Evolutionary conservation across 2,888 invertebrate species (phyloP).

Genomic region (Ceraclea dissimilis): DNA sequence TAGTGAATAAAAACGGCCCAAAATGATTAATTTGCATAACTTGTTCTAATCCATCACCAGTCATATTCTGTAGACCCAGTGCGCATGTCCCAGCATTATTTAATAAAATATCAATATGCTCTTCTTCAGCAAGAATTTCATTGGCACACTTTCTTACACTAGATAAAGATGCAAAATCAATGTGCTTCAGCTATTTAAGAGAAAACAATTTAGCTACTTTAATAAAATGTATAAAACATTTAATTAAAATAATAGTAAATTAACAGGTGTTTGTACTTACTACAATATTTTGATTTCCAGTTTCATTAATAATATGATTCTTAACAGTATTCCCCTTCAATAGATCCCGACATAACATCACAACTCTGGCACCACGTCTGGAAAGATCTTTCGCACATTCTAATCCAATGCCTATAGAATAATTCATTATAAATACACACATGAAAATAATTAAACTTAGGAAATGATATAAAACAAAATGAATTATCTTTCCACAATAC

Average conservation of each 20-base stretch:
- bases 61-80: conserved; percentile 40
- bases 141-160: conserved; percentile 52
- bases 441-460: neutral
- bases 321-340: conserved; percentile 37
- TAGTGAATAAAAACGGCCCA: conserved; percentile 64
- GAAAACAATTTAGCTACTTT: neutral
- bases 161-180: conserved; percentile 42
- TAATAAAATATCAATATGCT: conserved; percentile 48
- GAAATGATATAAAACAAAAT: neutral
- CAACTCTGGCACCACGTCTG: conserved; percentile 44
- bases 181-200: conserved; percentile 20
- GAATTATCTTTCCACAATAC: neutral
- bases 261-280: conserved; percentile 8
- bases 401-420: conserved; percentile 41
- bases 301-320: conserved; percentile 36
- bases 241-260: too few relatives aligned
- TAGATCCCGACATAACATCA: conserved; percentile 45
- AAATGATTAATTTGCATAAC: conserved; percentile 67
- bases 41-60: conserved; percentile 59
- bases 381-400: conserved; percentile 48
- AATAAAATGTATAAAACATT: too few relatives aligned
- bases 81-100: conserved; percentile 53
- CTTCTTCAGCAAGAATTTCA: conserved; percentile 42
- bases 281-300: conserved; percentile 36
- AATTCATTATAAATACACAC: neutral